Base-by-base conservation (phyloP, 2,888 invertebrate genomes). In the Ornithoptera priamus region DNA sequence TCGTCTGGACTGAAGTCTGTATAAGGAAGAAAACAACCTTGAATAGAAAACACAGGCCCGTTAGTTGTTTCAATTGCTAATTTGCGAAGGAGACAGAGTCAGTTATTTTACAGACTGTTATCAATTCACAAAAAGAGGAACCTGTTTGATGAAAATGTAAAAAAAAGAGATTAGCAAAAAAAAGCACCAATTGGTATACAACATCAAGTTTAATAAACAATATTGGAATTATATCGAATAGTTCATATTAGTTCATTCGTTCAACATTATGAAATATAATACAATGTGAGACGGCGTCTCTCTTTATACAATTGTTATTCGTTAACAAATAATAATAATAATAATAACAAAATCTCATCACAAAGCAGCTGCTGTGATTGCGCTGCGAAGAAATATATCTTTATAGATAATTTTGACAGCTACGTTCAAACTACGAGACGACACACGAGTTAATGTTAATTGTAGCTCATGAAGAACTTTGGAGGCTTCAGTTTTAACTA, bases 1-100 rank as follows among this genome's bases (percentile, higher is more conserved):
- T 94, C 94, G 84, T 94, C 94, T 17, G 94, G 91, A 78, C 92
- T 91, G 90, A 90, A 92, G 92, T 93, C 93, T 93, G 91, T 89
- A 85, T 91, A 92, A 89, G 92, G 90, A 86, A 91, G 87, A 91
- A 92, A 91, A 91, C 92, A 92, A 90, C 92, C 92, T 92, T 90
- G 85, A 92, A 91, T 91, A 84, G 82, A 87, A 78, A 89, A 91
- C 88, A 90, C 85, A 89, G 85, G 86, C 76, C 74, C 70, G 84
- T 90, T 91, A 90, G 88, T 89, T 82, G 77, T 77, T 71, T 66
- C 74, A 74, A 73, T 65, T 72, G 74, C 73, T 71, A n/a, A 22
- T 24, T 56, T 74, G 75, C 73, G 65, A 42, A 12, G 62, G 62
- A 61, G 58, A 66, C 62, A 58, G 42, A 53, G 56, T 39, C 62